phyloP scores from a whole-genome alignment of 2,888 invertebrate genomes.

The Drosophila austrosaltans region DNA sequence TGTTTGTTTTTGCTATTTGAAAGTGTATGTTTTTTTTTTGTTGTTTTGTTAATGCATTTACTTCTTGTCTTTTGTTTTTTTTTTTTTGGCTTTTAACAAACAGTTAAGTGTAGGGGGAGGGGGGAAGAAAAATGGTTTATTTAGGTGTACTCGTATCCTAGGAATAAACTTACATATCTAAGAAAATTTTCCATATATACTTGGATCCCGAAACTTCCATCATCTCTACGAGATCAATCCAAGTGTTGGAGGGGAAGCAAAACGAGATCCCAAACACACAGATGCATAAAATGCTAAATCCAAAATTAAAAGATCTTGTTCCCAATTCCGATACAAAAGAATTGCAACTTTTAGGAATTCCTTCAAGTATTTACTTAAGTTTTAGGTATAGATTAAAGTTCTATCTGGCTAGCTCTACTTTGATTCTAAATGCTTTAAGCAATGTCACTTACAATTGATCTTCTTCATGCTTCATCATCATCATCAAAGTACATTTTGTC shows the following conservation, averaged over 20 bases:
- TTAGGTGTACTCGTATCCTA: slow-evolving; percentile 15
- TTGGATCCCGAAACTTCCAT: not conserved
- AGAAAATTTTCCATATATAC: not conserved
- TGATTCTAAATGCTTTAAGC: too few relatives aligned
- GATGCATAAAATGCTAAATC: not conserved
- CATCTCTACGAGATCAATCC: slow-evolving; percentile 16
- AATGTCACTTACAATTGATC: too few relatives aligned
- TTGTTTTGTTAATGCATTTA: slow-evolving; percentile 37
- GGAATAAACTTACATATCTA: slow-evolving; percentile 7
- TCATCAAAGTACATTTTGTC: too few relatives aligned
- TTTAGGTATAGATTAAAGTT: too few relatives aligned
- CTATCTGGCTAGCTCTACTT: too few relatives aligned
- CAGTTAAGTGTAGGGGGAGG: slow-evolving; percentile 47
- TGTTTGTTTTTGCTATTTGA: slow-evolving; percentile 42
- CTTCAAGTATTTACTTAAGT: too few relatives aligned
- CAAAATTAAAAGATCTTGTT: too few relatives aligned
- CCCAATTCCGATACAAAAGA: too few relatives aligned
- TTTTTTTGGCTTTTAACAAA: slow-evolving; percentile 54
- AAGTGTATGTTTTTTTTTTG: slow-evolving; percentile 23
- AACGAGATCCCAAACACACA: not conserved
- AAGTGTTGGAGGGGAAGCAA: slow-evolving; percentile 1
- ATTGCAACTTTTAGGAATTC: too few relatives aligned
- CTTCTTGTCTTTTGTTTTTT: not conserved
- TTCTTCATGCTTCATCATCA: too few relatives aligned
- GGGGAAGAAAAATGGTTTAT: slow-evolving; percentile 37